Percentiles rank a stretch among this genome's conserved stretches.
phyloP scores from a whole-genome alignment of 2,797 vertebrate genomes.

The Chelidonichthys spinosus region DNA sequence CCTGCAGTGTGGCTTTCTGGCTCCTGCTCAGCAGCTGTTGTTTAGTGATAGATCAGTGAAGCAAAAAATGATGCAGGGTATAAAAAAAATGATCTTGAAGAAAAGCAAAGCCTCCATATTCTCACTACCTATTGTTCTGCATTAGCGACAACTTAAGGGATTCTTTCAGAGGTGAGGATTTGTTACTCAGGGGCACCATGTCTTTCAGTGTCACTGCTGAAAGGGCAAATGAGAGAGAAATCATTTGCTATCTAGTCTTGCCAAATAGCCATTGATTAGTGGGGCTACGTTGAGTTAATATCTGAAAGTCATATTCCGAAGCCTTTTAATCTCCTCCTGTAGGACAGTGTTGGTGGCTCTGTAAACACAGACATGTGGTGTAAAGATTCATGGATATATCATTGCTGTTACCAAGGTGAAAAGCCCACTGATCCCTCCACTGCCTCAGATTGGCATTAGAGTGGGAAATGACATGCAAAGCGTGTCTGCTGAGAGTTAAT shows the following conservation, averaged over 20 bases:
- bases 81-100: conserved; percentile 88
- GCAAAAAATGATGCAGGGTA: conserved; percentile 91
- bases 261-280: conserved; percentile 78
- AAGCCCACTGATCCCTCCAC: conserved; percentile 39
- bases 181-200: conserved; percentile 84
- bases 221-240: conserved; percentile 86
- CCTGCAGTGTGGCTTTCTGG: conserved; percentile 71
- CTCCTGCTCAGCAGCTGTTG: conserved; percentile 89
- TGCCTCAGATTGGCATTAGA: conserved; percentile 64
- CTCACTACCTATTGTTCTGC: conserved; percentile 86
- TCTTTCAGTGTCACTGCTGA: conserved; percentile 92
- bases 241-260: conserved; percentile 76
- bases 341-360: conserved; percentile 11
- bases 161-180: conserved; percentile 91
- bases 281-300: conserved; percentile 48
- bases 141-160: conserved; percentile 84
- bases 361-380: background rate
- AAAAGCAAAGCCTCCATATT: conserved; percentile 74
- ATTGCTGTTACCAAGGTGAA: conserved; percentile 25
- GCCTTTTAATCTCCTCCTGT: conserved; percentile 41
- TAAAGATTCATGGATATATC: conserved; percentile 14
- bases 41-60: conserved; percentile 95
- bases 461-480: conserved; percentile 77
- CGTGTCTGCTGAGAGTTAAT: conserved; percentile 69
- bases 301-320: conserved; percentile 52